phyloP scores from a whole-genome alignment of 2,888 invertebrate genomes.

The Ophioninae sp. region DNA sequence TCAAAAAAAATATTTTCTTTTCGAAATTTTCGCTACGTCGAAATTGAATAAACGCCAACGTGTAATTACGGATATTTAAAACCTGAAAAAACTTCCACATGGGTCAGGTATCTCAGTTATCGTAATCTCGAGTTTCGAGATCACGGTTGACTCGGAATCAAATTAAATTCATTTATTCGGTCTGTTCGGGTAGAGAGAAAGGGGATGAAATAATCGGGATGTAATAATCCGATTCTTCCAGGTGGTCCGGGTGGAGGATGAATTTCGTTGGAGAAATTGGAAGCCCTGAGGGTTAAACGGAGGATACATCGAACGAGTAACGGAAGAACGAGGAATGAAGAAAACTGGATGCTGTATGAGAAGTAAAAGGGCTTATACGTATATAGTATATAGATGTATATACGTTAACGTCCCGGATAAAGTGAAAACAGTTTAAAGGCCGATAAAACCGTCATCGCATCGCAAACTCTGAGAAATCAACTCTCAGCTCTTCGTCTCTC shows the following conservation, averaged over 20 bases:
- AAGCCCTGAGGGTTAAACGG: slow-evolving; percentile 24
- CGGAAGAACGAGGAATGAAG: neutral
- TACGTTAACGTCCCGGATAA: slow-evolving; percentile 66
- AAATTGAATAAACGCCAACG: too few species aligned
- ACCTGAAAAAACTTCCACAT: too few species aligned
- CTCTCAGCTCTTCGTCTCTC: slow-evolving; percentile 54
- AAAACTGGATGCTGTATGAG: slow-evolving; percentile 37
- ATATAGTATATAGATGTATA: neutral
- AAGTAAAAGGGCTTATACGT: slow-evolving; percentile 26
- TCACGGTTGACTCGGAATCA: neutral
- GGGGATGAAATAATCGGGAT: neutral
- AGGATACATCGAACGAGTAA: neutral
- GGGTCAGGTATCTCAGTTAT: too few species aligned
- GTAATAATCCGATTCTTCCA: slow-evolving; percentile 50
- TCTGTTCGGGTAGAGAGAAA: neutral
- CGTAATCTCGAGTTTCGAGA: too few species aligned
- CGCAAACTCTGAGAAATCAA: slow-evolving; percentile 63
- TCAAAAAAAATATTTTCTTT: too few species aligned
- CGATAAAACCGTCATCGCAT: slow-evolving; percentile 73
- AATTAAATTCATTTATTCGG: slow-evolving; percentile 27
- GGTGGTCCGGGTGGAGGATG: slow-evolving; percentile 50
- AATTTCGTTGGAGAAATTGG: slow-evolving; percentile 33
- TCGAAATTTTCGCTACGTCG: too few species aligned
- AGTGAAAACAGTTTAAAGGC: slow-evolving; percentile 77
- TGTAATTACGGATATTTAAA: too few species aligned